Evolutionary conservation across 1,140 invertebrate genomes (phyloP), one percentile per base, ranked within the genome.

Genomic region (Hyposmocoma kahamanoa): DNA sequence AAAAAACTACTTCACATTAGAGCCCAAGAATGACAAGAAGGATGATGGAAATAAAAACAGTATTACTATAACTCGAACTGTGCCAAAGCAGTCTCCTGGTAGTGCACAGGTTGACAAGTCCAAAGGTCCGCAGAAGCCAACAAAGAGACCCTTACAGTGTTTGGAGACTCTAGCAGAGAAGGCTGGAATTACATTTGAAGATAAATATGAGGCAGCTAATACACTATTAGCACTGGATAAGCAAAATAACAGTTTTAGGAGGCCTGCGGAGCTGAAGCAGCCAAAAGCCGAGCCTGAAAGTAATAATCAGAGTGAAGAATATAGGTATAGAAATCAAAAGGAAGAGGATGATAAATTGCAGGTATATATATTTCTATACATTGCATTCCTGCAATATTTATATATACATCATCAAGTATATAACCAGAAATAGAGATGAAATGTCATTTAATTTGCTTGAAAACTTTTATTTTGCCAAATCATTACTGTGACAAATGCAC

Each of bases 111-210:
- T 50, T 10, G 78, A 82, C 9, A 82, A 81, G 34, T 13, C 61
- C 1, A 84, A 82, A 44, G 56, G 21, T 21, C 52, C 62, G 13
- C 46, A 54, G 2, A 84, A 84, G 28, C 54, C 68, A 8, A 50
- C 67, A 0, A 83, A 82, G 46, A 68, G 90, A 22, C 90, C 90
- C 0, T 72, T 91, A n/a, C 90, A 91, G 87, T 91, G 89, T 61
- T 72, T 91, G 53, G 90, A 91, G 59, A 91, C 90, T 6, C 80
- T 91, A 26, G 90, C 90, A 9, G 89, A 91, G 56, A 91, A 91
- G 56, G 90, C 90, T 41, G 90, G 90, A 1, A 90, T 91, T 9
- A 90, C 89, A 20, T 89, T 90, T 58, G 90, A 91, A 62, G 90
- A 91, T 70, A 91, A 91, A 72, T 91, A 90, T 78, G 90, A 91